Evolutionary conservation across 2,888 invertebrate genomes (phyloP), one percentile per base, ranked within the genome.

Genomic region (Onchidella celtica): DNA sequence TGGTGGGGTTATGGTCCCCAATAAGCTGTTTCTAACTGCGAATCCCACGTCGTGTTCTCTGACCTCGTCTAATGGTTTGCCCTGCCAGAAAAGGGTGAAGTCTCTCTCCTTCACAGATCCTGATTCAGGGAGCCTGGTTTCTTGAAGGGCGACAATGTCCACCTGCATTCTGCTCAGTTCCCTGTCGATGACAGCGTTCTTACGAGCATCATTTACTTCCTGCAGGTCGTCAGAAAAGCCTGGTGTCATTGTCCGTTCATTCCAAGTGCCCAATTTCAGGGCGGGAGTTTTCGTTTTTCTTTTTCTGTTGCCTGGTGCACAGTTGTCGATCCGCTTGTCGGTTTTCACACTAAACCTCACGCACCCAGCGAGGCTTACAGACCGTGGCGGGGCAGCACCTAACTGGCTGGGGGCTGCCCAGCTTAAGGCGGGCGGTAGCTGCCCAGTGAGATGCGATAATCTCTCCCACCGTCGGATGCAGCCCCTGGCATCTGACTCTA

Each of bases 151-250:
- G 21, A 34, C 34, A 14, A 73, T 73, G 47, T 57, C 73, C 73
- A 73, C 57, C 47, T 36, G 34, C 27, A 73, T 29, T 73, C 59
- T 57, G 32, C 32, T 32, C 32, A 73, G 73, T 73, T 73, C 21
- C 29, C 57, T 57, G 59, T 73, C 57, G 73, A 73, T 73, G 55
- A 73, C 73, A 9, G 59, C 73, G 11, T 17, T 73, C 59, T 73
- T 73, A 29, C 14, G 29, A 29, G 29, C 24, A 9, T 73, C 59
- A 32, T 59, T 73, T 1, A 59, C 32, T 6, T 73, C 57, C 34
- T 59, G 73, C 17, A 73, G 59, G 59, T 73, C 59, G 14, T 24
- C 21, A 27, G n/a, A n/a, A n/a, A 72, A 55, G 9, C 14, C n/a
- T 14, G 55, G 40, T 11, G 72, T 72, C 47, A 72, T 72, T n/a